A percentile compares a stretch with the other conserved stretches of the same genome.
phyloP scores from a whole-genome alignment of 2,888 invertebrate species.

The Monopis laevigella region DNA sequence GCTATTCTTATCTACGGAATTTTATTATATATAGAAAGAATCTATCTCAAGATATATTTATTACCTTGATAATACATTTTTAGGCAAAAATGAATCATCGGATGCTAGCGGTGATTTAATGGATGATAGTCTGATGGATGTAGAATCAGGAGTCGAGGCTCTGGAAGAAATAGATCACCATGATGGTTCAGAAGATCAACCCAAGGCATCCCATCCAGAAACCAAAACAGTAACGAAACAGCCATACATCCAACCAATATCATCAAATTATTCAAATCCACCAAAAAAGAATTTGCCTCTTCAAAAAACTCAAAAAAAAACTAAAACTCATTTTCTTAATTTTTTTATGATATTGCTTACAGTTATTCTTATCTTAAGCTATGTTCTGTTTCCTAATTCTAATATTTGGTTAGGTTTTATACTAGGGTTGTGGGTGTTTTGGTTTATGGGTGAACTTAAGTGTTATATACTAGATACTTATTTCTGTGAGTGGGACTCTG shows the following conservation, averaged over 20 bases:
- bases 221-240: not conserved
- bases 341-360: constrained; percentile 48
- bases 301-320: constrained; percentile 20
- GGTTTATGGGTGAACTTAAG: constrained; percentile 38
- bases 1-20: no score
- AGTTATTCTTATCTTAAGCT: constrained; percentile 39
- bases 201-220: constrained; percentile 16
- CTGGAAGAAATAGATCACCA: constrained; percentile 50
- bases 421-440: constrained; percentile 51
- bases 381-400: constrained; percentile 43
- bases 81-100: constrained; percentile 30
- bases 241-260: constrained; percentile 19
- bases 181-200: constrained; percentile 22
- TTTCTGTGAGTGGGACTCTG: constrained; percentile 41
- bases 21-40: no score
- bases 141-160: constrained; percentile 63
- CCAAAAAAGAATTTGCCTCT: constrained; percentile 32
- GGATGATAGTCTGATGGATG: constrained; percentile 41
- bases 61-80: not conserved
- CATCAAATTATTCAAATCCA: constrained; percentile 33
- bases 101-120: constrained; percentile 34
- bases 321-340: constrained; percentile 37
- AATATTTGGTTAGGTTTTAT: constrained; percentile 55
- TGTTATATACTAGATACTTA: constrained; percentile 47
- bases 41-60: no score